phyloP scores from a whole-genome alignment of 2,888 invertebrate species.

The Harpalus rubripes region DNA sequence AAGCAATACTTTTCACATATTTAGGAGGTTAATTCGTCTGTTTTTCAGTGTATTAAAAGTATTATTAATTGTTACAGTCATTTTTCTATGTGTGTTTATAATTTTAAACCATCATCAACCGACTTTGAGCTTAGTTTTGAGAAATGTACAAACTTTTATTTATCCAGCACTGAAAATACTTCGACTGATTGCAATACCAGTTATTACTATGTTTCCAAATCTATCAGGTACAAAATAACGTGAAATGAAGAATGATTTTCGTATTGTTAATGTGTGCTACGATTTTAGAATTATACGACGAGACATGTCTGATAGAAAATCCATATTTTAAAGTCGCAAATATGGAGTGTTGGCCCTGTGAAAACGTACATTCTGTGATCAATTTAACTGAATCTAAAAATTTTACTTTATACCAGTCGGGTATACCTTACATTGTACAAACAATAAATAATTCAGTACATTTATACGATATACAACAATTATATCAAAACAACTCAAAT shows the following conservation, averaged over 20 bases:
- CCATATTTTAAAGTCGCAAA: conserved; percentile 90
- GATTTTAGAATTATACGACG: conserved; percentile 86
- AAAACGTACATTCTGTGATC: conserved; percentile 83
- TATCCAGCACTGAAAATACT: conserved; percentile 89
- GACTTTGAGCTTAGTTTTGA: conserved; percentile 83
- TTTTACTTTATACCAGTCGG: conserved; percentile 78
- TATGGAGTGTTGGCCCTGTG: conserved; percentile 92
- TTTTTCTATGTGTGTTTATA: conserved; percentile 76
- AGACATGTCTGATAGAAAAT: conserved; percentile 90
- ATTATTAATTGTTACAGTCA: conserved; percentile 72
- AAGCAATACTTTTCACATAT: conserved; percentile 6
- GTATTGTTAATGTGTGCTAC: background rate
- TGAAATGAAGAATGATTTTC: background rate
- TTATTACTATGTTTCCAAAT: conserved; percentile 86
- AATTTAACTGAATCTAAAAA: conserved; percentile 82
- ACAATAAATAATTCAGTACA: conserved; percentile 81
- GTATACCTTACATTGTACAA: conserved; percentile 80
- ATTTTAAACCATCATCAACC: conserved; percentile 81
- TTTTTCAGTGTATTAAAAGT: conserved; percentile 69
- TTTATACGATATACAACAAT: conserved; percentile 79
- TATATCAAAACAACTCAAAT: conserved; percentile 81
- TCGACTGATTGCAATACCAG: conserved; percentile 87
- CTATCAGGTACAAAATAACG: conserved; percentile 80
- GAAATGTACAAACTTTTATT: conserved; percentile 88
- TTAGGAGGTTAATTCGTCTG: conserved; percentile 27